phyloP scores from a whole-genome alignment of 2,797 vertebrate genomes.

The Odontamblyopus rebecca region DNA sequence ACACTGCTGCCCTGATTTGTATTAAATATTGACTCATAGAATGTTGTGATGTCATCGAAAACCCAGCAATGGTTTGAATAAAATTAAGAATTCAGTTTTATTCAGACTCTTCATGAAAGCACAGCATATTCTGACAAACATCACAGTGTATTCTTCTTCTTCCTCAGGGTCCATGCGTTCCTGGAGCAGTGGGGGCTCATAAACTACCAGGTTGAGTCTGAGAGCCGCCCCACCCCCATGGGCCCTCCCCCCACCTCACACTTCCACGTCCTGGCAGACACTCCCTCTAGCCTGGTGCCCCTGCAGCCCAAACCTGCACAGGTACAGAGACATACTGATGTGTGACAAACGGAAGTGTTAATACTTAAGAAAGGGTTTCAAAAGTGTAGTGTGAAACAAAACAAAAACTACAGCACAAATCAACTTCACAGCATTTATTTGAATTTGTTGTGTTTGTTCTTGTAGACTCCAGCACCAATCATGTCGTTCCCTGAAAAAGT shows the following conservation, averaged over 20 bases:
- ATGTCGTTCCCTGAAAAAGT: constrained; percentile 93
- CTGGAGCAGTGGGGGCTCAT: constrained; percentile 98
- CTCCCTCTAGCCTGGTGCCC: constrained; percentile 92
- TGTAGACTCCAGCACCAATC: constrained; percentile 87
- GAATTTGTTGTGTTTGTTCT: not conserved
- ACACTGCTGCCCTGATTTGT: too few relatives aligned
- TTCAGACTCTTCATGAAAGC: too few relatives aligned
- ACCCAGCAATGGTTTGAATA: too few relatives aligned
- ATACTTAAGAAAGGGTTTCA: too few relatives aligned
- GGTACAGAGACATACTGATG: constrained; percentile 62
- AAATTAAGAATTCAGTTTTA: too few relatives aligned
- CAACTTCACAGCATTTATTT: not conserved
- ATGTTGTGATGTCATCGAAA: too few relatives aligned
- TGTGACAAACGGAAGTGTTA: too few relatives aligned
- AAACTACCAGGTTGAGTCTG: constrained; percentile 96
- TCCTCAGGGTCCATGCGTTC: constrained; percentile 90
- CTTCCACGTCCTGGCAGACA: constrained; percentile 95
- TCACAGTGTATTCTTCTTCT: not conserved
- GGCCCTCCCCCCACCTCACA: constrained; percentile 95
- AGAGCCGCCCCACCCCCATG: constrained; percentile 94
- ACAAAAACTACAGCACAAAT: too few relatives aligned
- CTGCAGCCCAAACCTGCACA: constrained; percentile 91
- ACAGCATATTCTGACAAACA: too few relatives aligned
- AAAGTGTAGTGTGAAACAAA: too few relatives aligned
- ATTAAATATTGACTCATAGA: too few relatives aligned